These are phyloP conservation scores for Bufo bufo DNA, from an alignment of 2,113 vertebrate genomes.

Conservation along the genomic window DNA sequence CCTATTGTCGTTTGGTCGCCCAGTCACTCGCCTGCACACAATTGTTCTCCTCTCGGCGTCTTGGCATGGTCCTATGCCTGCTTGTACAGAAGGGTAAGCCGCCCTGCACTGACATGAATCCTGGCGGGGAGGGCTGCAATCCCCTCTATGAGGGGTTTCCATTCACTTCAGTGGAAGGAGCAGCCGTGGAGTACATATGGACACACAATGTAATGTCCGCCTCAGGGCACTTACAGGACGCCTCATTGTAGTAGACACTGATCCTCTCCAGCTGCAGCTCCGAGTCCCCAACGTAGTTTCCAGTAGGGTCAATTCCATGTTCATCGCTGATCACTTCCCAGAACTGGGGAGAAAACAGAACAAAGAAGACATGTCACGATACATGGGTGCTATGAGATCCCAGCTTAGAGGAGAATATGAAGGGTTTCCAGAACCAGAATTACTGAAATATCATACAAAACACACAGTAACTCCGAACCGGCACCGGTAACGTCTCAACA, in stretches of 20 bases:
- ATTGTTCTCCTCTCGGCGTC: background rate
- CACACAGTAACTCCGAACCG: background rate
- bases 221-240: conserved; percentile 75
- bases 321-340: conserved; percentile 90
- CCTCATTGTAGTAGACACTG: conserved; percentile 88
- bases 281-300: conserved; percentile 84
- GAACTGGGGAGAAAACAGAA: conserved; percentile 69
- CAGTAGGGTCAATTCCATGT: conserved; percentile 84
- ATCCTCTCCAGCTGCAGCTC: conserved; percentile 86
- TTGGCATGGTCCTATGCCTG: too few species aligned
- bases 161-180: background rate
- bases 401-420: background rate
- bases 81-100: background rate
- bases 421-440: background rate
- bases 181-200: background rate
- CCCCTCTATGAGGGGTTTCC: background rate
- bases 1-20: background rate
- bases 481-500: background rate
- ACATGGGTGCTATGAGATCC: too few species aligned
- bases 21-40: background rate
- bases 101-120: background rate
- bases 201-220: background rate
- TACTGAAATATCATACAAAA: background rate
- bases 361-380: background rate
- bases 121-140: background rate